Base-by-base conservation (phyloP, 1,140 invertebrate genomes). In the Lutraria rhynchaena region DNA sequence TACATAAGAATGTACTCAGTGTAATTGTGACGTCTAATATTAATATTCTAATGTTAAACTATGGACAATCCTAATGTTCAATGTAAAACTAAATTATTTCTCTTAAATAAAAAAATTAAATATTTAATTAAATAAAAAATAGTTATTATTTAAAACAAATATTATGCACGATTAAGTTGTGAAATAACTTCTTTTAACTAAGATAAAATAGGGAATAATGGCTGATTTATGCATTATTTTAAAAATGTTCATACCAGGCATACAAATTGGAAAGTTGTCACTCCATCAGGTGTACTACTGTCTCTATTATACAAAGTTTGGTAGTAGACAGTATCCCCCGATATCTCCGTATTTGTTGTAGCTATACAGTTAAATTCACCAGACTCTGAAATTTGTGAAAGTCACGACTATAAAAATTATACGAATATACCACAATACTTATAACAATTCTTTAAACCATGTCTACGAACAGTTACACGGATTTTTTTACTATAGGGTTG, bases 281-380 rank as follows among this genome's bases (percentile, higher is more conserved):
- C 1, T 7, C 15, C 37, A 31, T 49, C 24, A 46, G 41, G 11
- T 17, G 44, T 41, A 15, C 1, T 49, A 1, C 41, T 4, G 49
- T 67, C 63, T 15, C 27, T 29, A n/a, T 67, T 67, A 67, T 49
- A 67, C 17, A 67, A 49, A 4, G 63, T 67, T 49, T 67, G 63
- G n/a, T 67, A 67, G 31, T 67, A 67, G 4, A 49, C 44, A 11
- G 63, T 67, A 7, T 13, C 63, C 0, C 37, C 44, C 5, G 63
- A 67, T 17, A 49, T 31, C 24, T 37, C 29, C 1, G 37, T 22
- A n/a, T 37, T 49, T 2, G 63, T 67, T 29, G 41, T 46, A 4
- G 63, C 63, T 13, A 67, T 41, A 33, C 63, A 67, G n/a, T 67
- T 67, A 9, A 67, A 49, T 11, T 46, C 63, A 19, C 63, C 63